A percentile compares a stretch with the other conserved stretches of the same genome.
These are phyloP conservation scores for Momotus momota DNA, from an alignment of 2,797 vertebrate genomes.

Conservation along the genomic window DNA sequence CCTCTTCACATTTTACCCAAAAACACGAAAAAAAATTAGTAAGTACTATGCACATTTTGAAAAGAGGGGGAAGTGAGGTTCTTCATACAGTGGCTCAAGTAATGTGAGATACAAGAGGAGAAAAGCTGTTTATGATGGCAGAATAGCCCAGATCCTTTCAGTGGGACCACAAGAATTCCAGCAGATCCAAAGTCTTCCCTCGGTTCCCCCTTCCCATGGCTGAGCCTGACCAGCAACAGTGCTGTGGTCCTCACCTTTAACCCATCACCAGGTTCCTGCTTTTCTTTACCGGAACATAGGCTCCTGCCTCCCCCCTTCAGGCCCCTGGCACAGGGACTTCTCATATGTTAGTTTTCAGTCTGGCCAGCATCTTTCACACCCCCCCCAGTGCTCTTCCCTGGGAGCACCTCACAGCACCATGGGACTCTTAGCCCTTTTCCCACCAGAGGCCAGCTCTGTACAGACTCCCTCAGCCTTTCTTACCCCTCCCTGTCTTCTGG, in stretches of 20 bases:
- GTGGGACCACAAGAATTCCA: not conserved
- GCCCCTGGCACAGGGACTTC: accelerated
- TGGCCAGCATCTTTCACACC: not conserved
- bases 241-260: not conserved
- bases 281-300: not conserved
- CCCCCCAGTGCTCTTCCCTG: accelerated
- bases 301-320: not conserved
- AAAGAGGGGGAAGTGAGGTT: not conserved
- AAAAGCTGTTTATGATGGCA: not conserved
- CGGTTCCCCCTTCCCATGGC: accelerated
- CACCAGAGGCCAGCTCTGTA: not conserved
- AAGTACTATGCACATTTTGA: not conserved
- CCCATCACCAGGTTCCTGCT: not conserved
- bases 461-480: not conserved
- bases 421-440: not conserved
- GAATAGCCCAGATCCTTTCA: not conserved
- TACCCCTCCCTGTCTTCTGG: not conserved
- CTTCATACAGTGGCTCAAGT: not conserved
- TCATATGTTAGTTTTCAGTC: accelerated
- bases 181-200: not conserved
- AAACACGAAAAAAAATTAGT: not conserved
- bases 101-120: accelerated
- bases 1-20: not conserved
- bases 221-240: not conserved
- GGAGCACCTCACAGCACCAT: accelerated